Base-by-base conservation (phyloP, 2,113 vertebrate genomes). In the Pygoscelis adeliae region DNA sequence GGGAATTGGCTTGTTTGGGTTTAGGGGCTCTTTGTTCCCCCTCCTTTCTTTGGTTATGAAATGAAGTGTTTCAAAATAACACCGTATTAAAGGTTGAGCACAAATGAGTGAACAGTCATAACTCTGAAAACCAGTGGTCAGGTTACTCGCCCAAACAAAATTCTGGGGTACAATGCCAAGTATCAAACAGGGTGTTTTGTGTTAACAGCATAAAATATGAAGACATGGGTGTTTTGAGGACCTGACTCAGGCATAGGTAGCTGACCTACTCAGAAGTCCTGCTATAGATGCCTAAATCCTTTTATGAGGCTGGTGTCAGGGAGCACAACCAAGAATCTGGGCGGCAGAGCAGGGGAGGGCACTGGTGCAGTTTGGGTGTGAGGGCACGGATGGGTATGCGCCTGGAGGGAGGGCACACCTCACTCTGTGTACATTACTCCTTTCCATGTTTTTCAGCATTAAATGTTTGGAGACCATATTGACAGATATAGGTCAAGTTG, bases 321-420 rank as follows among this genome's bases (percentile, higher is more conserved):
- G 32, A 74, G 27, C 65, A 55, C 62, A 83, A 11, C 34, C 55
- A 49, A 44, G 86, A 69, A 12, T 14, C 32, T 38, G 19, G 46
- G 27, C 1, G 1, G 40, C 34, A 47, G 78, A 53, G 42, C 44
- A 70, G 30, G n/a, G 25, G 7, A 58, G 40, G 56, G 25, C 47
- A 15, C 32, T 52, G 36, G 12, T 49, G 23, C 3, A 1, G 22
- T 9, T 71, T 62, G 61, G 36, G 25, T 76, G 74, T 38, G 15
- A 12, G 32, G 62, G 30, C 61, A 74, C 0, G 0, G 30, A 16
- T 0, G 1, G 2, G 8, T 40, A 10, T 49, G 25, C 2, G 4
- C 4, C 58, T 52, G 32, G 26, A 93, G 30, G 29, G 22, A 82
- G 10, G 8, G 14, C 69, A 13, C 6, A 2, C 38, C 58, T 81